Conservation (phyloP, 2,113 vertebrate species). For the Ciconia stormi region DNA sequence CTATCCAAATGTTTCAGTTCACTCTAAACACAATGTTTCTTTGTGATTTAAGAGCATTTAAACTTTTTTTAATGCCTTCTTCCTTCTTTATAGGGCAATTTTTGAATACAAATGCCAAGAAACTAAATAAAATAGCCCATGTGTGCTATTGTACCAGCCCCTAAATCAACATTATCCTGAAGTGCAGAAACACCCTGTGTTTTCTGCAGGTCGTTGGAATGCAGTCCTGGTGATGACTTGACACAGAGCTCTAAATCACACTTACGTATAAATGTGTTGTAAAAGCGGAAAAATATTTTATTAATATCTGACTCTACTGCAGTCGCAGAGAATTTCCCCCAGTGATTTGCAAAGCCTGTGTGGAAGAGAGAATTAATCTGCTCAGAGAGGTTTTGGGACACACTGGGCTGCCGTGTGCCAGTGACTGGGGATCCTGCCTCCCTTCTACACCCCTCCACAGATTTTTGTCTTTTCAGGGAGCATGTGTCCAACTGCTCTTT, state of each 20-base stretch:
- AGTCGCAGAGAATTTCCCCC: not conserved
- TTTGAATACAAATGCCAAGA: conserved; percentile 39
- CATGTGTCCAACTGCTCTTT: not conserved
- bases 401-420: accelerated
- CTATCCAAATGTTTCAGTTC: not conserved
- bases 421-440: not conserved
- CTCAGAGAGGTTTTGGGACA: accelerated
- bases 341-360: not conserved
- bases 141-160: not conserved
- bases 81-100: conserved; percentile 29
- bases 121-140: conserved; percentile 15
- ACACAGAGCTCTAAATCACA: conserved; percentile 29
- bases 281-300: not conserved
- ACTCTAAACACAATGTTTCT: not conserved
- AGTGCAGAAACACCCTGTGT: not conserved
- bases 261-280: not conserved
- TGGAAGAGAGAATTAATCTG: not conserved
- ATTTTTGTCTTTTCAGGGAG: not conserved
- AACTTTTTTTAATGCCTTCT: conserved; percentile 41
- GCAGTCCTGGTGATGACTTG: not conserved
- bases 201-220: not conserved
- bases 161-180: conserved; percentile 45
- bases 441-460: not conserved
- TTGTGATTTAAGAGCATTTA: conserved; percentile 53
- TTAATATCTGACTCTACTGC: not conserved